Base-by-base conservation (phyloP, 2,888 invertebrate species). In the Esperia sulphurella region DNA sequence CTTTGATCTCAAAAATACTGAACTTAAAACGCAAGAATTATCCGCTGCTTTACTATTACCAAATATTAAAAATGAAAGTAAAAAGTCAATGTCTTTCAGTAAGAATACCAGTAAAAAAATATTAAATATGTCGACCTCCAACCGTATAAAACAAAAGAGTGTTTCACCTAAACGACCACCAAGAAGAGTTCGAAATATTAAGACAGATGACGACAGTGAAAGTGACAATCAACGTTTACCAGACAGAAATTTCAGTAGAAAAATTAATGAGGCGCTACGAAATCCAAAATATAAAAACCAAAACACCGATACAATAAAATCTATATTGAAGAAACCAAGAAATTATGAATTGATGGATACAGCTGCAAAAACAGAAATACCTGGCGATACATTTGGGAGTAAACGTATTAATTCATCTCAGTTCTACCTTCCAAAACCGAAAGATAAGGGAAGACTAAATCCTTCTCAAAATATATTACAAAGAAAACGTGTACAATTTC, bases 401-500 rank as follows among this genome's bases (percentile, higher is more conserved):
- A 87, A 82, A 63, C 74, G 78, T 46, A 54, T 62, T 6, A 83
- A 83, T 58, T 63, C 79, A 13, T 92, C 93, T 47, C 91, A 92
- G 59, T 93, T 93, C 84, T 93, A 93, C 79, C 78, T 93, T 55
- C 93, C 92, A 31, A 91, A 92, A 63, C 90, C 84, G 53, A 87
- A 77, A 69, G 86, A 83, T 52, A 87, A 84, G 64, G 66, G 71
- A 41, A 48, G 65, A n/a, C 8, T 35, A 33, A 55, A 70, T 44
- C 67, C 68, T 43, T 54, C 83, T 9, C 79, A 81, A 55, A 81
- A 76, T 58, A 68, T 80, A 28, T 62, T 81, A 46, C 89, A 92
- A 66, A 91, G 94, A 67, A 94, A 93, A 89, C 92, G 93, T 67
- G 94, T 94, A 53, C 93, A 94, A 74, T 94, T 94, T 84, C 83